phyloP scores from a whole-genome alignment of 2,797 vertebrate genomes.

The Threskiornis aethiopicus region DNA sequence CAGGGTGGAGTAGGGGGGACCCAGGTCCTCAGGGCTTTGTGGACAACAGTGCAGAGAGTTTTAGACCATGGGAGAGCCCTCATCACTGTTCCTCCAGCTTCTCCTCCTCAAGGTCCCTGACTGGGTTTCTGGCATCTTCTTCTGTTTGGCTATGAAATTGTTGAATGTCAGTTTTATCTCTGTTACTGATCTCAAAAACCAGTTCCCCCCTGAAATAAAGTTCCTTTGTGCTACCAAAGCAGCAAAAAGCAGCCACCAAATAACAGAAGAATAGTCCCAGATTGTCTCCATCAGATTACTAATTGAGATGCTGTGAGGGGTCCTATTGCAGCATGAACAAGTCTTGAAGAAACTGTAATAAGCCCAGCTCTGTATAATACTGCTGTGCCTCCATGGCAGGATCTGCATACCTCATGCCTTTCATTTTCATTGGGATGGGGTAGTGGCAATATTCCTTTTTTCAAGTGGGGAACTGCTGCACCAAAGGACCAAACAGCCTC shows the following conservation, averaged over 20 bases:
- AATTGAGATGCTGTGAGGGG: not conserved
- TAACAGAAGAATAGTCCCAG: not conserved
- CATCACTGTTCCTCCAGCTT: not conserved
- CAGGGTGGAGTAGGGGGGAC: not conserved
- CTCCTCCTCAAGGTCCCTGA: not conserved
- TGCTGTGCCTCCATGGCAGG: not conserved
- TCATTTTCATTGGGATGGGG: not conserved
- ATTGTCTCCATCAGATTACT: not conserved
- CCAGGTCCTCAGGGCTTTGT: not conserved
- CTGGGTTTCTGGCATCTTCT: not conserved
- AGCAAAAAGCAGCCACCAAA: not conserved
- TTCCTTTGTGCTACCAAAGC: not conserved
- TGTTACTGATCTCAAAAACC: not conserved
- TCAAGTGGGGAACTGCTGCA: not conserved
- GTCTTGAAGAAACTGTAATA: not conserved
- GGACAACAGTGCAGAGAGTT: not conserved
- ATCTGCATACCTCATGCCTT: not conserved
- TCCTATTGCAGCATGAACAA: not conserved
- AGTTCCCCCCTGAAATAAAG: not conserved
- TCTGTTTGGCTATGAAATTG: not conserved
- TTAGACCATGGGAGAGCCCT: not conserved
- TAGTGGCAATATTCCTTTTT: not conserved
- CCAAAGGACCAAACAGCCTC: not conserved
- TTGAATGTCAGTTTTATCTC: not conserved
- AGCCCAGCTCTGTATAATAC: not conserved